Evolutionary conservation across 2,888 invertebrate genomes (phyloP).

Genomic region (Scaptomyza flava): DNA sequence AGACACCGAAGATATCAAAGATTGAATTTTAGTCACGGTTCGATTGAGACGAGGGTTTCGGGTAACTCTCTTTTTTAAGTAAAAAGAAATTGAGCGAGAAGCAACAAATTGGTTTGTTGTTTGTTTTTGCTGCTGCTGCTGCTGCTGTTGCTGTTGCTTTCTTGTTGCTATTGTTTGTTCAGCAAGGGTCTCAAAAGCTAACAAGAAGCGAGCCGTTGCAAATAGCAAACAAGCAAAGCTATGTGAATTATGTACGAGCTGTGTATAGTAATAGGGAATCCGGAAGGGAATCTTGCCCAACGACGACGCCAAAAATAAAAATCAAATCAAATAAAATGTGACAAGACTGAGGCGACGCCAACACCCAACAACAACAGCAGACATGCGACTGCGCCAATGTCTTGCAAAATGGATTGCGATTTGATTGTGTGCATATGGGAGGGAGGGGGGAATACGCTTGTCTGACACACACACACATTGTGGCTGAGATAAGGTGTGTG

Average conservation of each 20-base stretch:
- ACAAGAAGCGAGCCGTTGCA: background rate
- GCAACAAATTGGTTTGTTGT: slow-evolving; percentile 49
- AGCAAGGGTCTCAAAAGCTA: slow-evolving; percentile 54
- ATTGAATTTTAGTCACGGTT: background rate
- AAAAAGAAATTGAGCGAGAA: slow-evolving; percentile 33
- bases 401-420: slow-evolving; percentile 42
- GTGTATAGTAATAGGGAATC: slow-evolving; percentile 4
- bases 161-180: slow-evolving; percentile 52
- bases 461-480: too few relatives aligned
- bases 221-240: slow-evolving; percentile 12
- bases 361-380: background rate
- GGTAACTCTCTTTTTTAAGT: background rate
- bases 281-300: background rate
- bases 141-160: background rate
- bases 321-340: slow-evolving; percentile 64
- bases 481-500: too few relatives aligned
- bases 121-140: background rate
- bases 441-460: too few relatives aligned
- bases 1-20: background rate
- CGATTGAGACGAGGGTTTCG: background rate
- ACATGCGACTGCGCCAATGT: slow-evolving; percentile 51
- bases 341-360: slow-evolving; percentile 20
- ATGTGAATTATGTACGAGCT: slow-evolving; percentile 43
- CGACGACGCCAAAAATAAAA: slow-evolving; percentile 32
- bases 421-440: slow-evolving; percentile 27